Base-by-base conservation (phyloP, 2,888 invertebrate species). In the Branchipolynoe longqiensis region DNA sequence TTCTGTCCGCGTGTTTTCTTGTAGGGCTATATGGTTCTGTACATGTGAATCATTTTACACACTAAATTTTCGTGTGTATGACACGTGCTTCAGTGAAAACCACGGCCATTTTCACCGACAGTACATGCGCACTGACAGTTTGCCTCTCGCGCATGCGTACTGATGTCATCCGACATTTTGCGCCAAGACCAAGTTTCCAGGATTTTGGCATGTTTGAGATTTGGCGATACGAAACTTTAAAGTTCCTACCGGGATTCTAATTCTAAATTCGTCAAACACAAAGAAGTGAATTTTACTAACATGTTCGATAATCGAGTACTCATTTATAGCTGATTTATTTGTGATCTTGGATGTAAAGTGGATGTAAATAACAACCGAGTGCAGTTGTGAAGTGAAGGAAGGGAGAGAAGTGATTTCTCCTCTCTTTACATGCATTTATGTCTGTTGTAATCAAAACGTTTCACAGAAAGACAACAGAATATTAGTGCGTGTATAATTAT, bases 91-190 rank as follows among this genome's bases (percentile, higher is more conserved):
- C n/a, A n/a, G n/a, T n/a, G n/a, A n/a, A n/a, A n/a, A n/a, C n/a
- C n/a, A n/a, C n/a, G n/a, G n/a, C n/a, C n/a, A n/a, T n/a, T n/a
- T n/a, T n/a, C n/a, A n/a, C n/a, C n/a, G n/a, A n/a, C n/a, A n/a
- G n/a, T 25, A 33, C 81, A 59, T 81, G 81, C 59, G 78, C 33
- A 14, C 40, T 54, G 89, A 22, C 2, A 25, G 6, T 41, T 48
- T 48, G 3, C n/a, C 4, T 33, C 22, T 4, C 0, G 58, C 4
- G 91, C 92, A 91, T 90, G 92, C 91, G 91, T 90, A 89, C n/a
- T 85, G 56, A 36, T 56, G 69, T 85, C 86, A 90, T 90, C 91
- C 89, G 91, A 91, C 92, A 92, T 92, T 91, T 92, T 92, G 91
- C 92, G 92, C 92, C 92, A 92, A 92, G 90, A 85, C 82, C 33